Conservation (phyloP, 2,797 vertebrate species). For the Hapalemur alaotrensis region DNA sequence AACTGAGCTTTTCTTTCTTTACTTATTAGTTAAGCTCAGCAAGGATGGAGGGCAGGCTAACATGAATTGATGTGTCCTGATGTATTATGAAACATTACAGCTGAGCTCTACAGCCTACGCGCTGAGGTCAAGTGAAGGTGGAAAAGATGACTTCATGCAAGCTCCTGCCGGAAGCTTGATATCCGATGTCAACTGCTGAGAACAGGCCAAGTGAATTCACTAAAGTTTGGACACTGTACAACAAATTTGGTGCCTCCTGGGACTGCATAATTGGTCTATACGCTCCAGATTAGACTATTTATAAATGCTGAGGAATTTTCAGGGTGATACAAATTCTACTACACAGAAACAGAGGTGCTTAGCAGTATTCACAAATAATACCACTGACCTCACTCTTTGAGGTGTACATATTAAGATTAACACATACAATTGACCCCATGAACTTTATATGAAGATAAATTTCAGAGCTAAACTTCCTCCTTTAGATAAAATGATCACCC, state of each 20-base stretch:
- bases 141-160: slow-evolving; percentile 66
- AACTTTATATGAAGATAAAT: not conserved
- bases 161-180: slow-evolving; percentile 62
- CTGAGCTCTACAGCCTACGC: not conserved
- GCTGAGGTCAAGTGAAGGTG: slow-evolving; percentile 72
- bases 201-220: slow-evolving; percentile 77
- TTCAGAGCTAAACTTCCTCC: not conserved
- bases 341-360: not conserved
- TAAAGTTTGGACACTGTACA: slow-evolving; percentile 72
- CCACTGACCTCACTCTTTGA: not conserved
- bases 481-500: not conserved
- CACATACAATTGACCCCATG: rapidly evolving
- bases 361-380: not conserved
- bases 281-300: slow-evolving; percentile 71
- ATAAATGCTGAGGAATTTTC: slow-evolving; percentile 67
- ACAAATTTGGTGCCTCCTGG: slow-evolving; percentile 68
- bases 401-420: not conserved
- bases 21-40: slow-evolving; percentile 4
- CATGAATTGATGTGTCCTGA: not conserved
- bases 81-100: slow-evolving; percentile 28
- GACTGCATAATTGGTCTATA: slow-evolving; percentile 56
- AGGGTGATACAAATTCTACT: slow-evolving; percentile 26
- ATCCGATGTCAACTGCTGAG: slow-evolving; percentile 40
- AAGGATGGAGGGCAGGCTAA: not conserved
- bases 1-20: not conserved